These are phyloP conservation scores for Cynopterus brachyotis DNA, from an alignment of 2,113 vertebrate species.

Conservation along the genomic window DNA sequence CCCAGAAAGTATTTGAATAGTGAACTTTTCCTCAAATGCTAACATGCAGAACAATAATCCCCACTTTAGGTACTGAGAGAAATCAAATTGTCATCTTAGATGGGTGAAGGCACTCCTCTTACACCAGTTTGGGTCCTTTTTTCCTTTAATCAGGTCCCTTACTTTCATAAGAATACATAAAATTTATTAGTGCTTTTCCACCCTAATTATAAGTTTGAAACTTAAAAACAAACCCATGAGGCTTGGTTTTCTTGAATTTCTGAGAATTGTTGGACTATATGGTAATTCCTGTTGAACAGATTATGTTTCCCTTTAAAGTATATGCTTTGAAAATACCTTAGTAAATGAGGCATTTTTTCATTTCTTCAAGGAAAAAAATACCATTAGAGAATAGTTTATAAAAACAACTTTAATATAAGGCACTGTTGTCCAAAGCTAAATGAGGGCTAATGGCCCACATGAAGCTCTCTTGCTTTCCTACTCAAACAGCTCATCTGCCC, in stretches of 20 bases:
- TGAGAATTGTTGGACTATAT: not conserved
- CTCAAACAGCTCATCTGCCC: not conserved
- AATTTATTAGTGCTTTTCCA: not conserved
- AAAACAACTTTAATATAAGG: constrained; percentile 72
- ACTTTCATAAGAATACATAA: not conserved
- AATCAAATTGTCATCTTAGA: no score
- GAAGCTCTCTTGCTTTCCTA: not conserved
- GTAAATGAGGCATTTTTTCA: not conserved
- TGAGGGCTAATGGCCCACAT: not conserved
- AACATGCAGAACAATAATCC: not conserved
- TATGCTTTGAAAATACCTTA: not conserved
- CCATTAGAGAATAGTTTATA: constrained; percentile 3
- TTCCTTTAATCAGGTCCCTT: not conserved
- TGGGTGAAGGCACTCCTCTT: not conserved
- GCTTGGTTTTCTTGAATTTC: not conserved
- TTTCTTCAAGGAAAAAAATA: constrained; percentile 13
- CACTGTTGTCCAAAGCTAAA: constrained; percentile 56
- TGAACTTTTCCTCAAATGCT: not conserved
- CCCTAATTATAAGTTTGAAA: not conserved
- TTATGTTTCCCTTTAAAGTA: not conserved
- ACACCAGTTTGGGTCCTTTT: not conserved
- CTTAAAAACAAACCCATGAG: not conserved
- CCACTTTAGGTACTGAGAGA: not conserved
- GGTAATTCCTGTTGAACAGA: not conserved
- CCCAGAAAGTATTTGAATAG: not conserved